These are phyloP conservation scores for Erpobdella octoculata DNA, from an alignment of 2,888 invertebrate species.

Conservation along the genomic window DNA sequence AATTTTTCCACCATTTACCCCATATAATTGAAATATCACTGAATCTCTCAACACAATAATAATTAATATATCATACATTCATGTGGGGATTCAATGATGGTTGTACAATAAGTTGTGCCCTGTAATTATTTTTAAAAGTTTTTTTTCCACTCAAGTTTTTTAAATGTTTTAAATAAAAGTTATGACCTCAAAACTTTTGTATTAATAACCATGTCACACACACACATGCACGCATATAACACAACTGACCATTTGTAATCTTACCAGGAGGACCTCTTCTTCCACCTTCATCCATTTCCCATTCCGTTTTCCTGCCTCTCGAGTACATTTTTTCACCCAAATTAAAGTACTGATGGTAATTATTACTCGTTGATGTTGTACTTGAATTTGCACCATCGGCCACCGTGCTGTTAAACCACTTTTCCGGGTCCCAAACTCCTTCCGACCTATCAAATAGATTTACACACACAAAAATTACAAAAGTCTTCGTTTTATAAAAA, in stretches of 20 bases:
- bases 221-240: too few relatives aligned
- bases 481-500: background rate
- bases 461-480: background rate
- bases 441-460: slow-evolving; percentile 11
- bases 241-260: background rate
- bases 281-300: background rate
- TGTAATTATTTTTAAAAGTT: too few relatives aligned
- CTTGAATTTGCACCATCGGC: background rate
- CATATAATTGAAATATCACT: too few relatives aligned
- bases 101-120: too few relatives aligned
- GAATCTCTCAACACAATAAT: too few relatives aligned
- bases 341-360: background rate
- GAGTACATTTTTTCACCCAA: slow-evolving; percentile 11
- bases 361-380: background rate
- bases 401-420: slow-evolving; percentile 13
- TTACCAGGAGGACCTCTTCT: background rate
- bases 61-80: too few relatives aligned
- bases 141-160: too few relatives aligned
- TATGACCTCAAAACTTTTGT: too few relatives aligned
- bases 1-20: too few relatives aligned
- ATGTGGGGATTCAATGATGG: too few relatives aligned
- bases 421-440: slow-evolving; percentile 23
- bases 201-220: too few relatives aligned
- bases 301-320: background rate
- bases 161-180: too few relatives aligned